These are phyloP conservation scores for Emydoidea blandingii DNA, from an alignment of 2,797 vertebrate species.

Conservation along the genomic window DNA sequence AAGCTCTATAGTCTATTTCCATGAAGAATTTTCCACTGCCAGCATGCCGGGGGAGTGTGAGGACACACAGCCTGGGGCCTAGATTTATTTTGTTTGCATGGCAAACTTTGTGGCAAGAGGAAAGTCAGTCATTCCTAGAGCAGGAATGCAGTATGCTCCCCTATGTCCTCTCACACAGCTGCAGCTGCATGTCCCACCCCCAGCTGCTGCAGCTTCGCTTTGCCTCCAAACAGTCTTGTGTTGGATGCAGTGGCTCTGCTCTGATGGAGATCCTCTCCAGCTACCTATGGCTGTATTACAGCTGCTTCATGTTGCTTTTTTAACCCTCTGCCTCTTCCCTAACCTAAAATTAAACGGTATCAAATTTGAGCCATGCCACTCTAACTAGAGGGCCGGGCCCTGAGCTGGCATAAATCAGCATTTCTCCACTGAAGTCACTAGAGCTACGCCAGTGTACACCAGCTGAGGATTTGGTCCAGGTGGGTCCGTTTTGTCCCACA, in stretches of 20 bases:
- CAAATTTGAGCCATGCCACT: not conserved
- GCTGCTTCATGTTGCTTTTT: conserved; percentile 44
- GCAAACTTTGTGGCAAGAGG: conserved; percentile 33
- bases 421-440: not conserved
- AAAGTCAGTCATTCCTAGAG: conserved; percentile 14
- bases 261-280: not conserved
- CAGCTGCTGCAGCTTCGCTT: conserved; percentile 61
- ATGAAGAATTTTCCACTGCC: not conserved
- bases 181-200: conserved; percentile 40
- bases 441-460: not conserved
- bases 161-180: conserved; percentile 15
- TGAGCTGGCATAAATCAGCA: not conserved
- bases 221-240: conserved; percentile 63
- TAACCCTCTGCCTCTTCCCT: conserved; percentile 48
- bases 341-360: conserved; percentile 1
- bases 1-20: accelerated
- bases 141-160: not conserved
- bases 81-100: not conserved
- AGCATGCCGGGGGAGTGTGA: not conserved
- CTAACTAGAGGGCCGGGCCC: conserved; percentile 32
- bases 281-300: not conserved
- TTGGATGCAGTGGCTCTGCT: conserved; percentile 50
- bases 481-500: not conserved
- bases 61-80: not conserved
- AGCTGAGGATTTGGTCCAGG: not conserved